A percentile compares a stretch with the other conserved stretches of the same genome.
phyloP scores from a whole-genome alignment of 64 coral and sea anemone species.

The Actinia tenebrosa region DNA sequence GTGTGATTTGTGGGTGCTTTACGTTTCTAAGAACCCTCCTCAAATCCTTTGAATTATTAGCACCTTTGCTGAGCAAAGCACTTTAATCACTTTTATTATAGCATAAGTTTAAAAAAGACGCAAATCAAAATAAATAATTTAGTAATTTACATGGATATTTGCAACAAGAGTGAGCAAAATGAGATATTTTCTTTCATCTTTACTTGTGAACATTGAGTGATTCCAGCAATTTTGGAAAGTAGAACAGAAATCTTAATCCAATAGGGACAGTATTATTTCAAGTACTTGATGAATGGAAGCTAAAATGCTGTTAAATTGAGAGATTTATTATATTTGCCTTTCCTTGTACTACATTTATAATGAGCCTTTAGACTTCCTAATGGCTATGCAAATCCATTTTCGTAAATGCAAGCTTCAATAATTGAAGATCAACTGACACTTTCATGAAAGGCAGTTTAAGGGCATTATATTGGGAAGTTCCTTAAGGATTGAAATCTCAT shows the following conservation, averaged over 20 bases:
- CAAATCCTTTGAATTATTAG: background rate
- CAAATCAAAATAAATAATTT: background rate
- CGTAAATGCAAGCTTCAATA: background rate
- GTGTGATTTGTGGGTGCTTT: background rate
- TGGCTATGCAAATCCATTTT: conserved; percentile 5
- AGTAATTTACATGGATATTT: background rate
- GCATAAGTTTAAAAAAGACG: no score
- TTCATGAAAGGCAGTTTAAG: background rate
- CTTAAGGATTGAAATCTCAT: background rate
- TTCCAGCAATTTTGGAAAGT: background rate
- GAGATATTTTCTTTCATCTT: background rate
- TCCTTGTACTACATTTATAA: background rate
- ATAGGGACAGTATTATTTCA: background rate
- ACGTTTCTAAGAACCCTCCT: background rate
- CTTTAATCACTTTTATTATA: background rate
- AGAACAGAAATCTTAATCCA: conserved; percentile 5
- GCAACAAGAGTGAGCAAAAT: background rate
- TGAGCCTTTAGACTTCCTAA: background rate
- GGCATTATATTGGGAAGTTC: conserved; percentile 3
- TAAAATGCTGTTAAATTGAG: conserved; percentile 5
- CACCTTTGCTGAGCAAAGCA: background rate
- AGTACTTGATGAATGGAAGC: conserved; percentile 6
- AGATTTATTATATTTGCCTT: conserved; percentile 11
- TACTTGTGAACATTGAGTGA: background rate
- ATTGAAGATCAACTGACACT: conserved; percentile 1